These are phyloP conservation scores for Coelinius sp. DNA, from an alignment of 2,888 invertebrate species.

Conservation along the genomic window DNA sequence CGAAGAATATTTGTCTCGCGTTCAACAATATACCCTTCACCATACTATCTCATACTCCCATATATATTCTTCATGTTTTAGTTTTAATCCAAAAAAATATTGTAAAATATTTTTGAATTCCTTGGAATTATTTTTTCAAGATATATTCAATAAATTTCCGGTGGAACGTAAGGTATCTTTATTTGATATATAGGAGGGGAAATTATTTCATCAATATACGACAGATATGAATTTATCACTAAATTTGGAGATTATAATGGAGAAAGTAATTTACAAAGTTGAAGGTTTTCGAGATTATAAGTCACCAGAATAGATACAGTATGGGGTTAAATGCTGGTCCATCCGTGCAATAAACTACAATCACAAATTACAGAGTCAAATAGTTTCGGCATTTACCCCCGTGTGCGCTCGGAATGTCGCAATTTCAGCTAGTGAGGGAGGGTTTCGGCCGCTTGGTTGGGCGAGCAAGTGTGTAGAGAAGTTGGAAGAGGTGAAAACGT, in stretches of 20 bases:
- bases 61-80: slow-evolving; percentile 3
- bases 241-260: background rate
- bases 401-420: slow-evolving; percentile 68
- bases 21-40: background rate
- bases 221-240: too few species aligned
- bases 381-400: slow-evolving; percentile 67
- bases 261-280: background rate
- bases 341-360: slow-evolving; percentile 70
- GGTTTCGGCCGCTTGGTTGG: slow-evolving; percentile 40
- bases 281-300: background rate
- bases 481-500: slow-evolving; percentile 26
- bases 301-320: background rate
- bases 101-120: background rate
- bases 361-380: slow-evolving; percentile 71
- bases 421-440: slow-evolving; percentile 58
- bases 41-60: background rate
- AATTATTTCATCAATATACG: too few species aligned
- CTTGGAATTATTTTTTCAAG: background rate
- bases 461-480: slow-evolving; percentile 20
- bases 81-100: background rate
- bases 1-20: background rate
- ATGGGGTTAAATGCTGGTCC: slow-evolving; percentile 52
- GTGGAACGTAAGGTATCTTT: too few species aligned
- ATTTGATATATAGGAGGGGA: too few species aligned
- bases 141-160: too few species aligned